Base-by-base conservation (phyloP, 1,140 invertebrate species). In the Drosophila takahashii region DNA sequence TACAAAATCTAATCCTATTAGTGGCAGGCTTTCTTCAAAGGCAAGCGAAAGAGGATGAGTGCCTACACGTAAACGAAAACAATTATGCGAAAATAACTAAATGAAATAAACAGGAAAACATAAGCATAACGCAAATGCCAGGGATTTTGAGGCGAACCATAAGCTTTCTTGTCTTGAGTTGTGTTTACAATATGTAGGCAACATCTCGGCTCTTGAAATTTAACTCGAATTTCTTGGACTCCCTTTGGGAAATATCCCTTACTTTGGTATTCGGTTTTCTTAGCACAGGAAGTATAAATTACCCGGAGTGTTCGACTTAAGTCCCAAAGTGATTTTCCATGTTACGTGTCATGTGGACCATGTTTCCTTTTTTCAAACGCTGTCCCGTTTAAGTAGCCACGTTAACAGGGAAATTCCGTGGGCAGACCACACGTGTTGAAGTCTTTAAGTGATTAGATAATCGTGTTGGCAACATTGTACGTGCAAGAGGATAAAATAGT, bases 1-100 rank as follows among this genome's bases (percentile, higher is more conserved):
- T 37, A 56, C 50, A 47, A 39, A 69, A 57, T 56, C 42, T 70
- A 70, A 70, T 70, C 66, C 66, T 69, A 56, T 70, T 70, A 69
- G 64, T 70, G 65, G 44, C 42, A 5, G 13, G 27, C 57, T 37
- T 32, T 34, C 41, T 54, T 67, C 41, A 69, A 54, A 45, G 26
- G 26, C 26, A n/a, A 16, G 37, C 32, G 32, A 37, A 45, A 52
- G 10, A 22, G 32, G 29, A 36, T 44, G 53, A 32, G 27, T 53
- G 9, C 27, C 27, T 29, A 4, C 26, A 56, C 51, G 29, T 36
- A 61, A 32, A 22, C 61, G 32, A 65, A 67, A 65, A 42, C 45
- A 67, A 51, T 67, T 67, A 67, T 67, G 59, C n/a, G 0, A 18
- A 41, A 65, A 67, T 27, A 29, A 47, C 44, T 51, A 51, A 42